Base-by-base conservation (phyloP, 2,113 vertebrate species). In the Tyrannus savana region DNA sequence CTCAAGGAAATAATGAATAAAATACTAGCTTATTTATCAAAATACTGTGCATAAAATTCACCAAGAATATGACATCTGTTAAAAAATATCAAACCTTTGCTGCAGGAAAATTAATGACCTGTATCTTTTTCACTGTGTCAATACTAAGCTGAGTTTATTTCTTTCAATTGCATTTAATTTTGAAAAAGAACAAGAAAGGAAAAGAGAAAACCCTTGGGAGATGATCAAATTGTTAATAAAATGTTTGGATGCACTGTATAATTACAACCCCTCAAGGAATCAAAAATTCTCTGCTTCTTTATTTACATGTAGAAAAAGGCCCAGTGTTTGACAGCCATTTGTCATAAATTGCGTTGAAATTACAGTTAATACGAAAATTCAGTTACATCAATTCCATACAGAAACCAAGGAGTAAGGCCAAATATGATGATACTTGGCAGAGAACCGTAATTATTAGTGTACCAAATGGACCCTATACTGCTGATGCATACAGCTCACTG, bases 81-180 rank as follows among this genome's bases (percentile, higher is more conserved):
- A 85, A 53, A 80, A 91, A 87, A 88, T 37, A 46, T 52, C 64
- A 71, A 44, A 25, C 23, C 46, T 19, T 28, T 91, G 52, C 35
- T 87, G n/a, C 28, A 74, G 68, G 58, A 90, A 88, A 91, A 78
- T 44, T n/a, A 80, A 89, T 92, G 22, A 89, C 35, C 42, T 31
- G 3, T 56, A 55, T 69, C 17, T 82, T 63, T 75, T 80, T 52
- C n/a, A 53, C 7, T 64, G 47, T 62, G 16, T 66, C 31, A 50
- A 35, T 41, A 90, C 21, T 80, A 77, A 92, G 23, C 22, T 78
- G 28, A 82, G 44, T 84, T 95, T 90, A 80, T 94, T 93, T 94
- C 25, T 72, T 74, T 18, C 16, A 24, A 72, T 67, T 31, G n/a
- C 8, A 67, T 68, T 90, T 92, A 56, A 75, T 75, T 84, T 67